phyloP scores from a whole-genome alignment of 2,113 vertebrate genomes.

The Calidris pygmaea region DNA sequence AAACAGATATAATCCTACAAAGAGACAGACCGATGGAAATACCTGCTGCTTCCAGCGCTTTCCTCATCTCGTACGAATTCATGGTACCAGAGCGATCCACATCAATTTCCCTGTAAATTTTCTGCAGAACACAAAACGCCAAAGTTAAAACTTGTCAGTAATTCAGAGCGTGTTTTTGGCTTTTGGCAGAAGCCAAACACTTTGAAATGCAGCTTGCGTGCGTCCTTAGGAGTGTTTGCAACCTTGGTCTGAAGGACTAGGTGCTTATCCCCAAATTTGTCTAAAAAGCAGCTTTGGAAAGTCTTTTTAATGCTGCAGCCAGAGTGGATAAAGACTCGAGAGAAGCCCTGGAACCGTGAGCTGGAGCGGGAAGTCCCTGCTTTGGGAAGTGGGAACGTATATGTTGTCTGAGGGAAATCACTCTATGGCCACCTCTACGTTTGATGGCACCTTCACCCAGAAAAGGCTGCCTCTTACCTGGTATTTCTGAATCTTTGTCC shows the following conservation, averaged over 20 bases:
- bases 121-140: constrained; percentile 58
- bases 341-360: neutral
- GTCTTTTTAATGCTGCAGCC: neutral
- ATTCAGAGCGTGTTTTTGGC: neutral
- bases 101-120: constrained; percentile 80
- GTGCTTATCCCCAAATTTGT: neutral
- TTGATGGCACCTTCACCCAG: too few species aligned
- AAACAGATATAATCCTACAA: neutral
- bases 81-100: constrained; percentile 80
- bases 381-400: neutral
- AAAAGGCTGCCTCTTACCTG: constrained; percentile 54
- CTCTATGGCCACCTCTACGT: accelerated
- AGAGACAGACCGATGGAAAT: neutral
- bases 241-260: neutral
- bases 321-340: accelerated
- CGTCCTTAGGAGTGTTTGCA: neutral
- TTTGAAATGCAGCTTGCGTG: neutral
- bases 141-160: neutral
- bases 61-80: constrained; percentile 81
- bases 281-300: neutral
- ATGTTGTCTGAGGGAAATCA: accelerated
- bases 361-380: neutral
- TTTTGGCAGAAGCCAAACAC: neutral
- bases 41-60: constrained; percentile 78
- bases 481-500: constrained; percentile 81